Conservation (phyloP, 2,797 vertebrate genomes). For the Capromys pilorides region DNA sequence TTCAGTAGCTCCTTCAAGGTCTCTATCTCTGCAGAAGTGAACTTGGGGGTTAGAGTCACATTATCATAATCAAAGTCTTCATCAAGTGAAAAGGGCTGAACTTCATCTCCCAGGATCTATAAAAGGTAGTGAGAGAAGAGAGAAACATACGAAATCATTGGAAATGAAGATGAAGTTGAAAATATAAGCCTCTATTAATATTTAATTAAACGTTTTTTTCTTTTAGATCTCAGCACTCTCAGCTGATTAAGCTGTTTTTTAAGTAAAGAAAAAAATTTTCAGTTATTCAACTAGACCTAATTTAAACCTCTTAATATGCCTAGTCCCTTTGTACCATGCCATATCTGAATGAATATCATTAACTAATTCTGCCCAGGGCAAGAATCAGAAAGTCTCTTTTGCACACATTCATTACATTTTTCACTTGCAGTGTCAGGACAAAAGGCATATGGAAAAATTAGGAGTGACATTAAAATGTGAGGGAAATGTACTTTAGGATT, state of each 20-base stretch:
- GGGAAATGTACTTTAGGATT: slow-evolving; percentile 69
- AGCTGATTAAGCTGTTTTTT: slow-evolving; percentile 86
- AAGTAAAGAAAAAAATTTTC: slow-evolving; percentile 87
- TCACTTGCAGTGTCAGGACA: slow-evolving; percentile 58
- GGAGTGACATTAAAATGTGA: slow-evolving; percentile 63
- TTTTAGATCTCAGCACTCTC: slow-evolving; percentile 80
- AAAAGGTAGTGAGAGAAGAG: slow-evolving; percentile 59
- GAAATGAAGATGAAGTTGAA: slow-evolving; percentile 76
- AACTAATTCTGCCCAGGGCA: slow-evolving; percentile 83
- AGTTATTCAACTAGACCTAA: slow-evolving; percentile 86
- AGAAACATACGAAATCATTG: slow-evolving; percentile 61
- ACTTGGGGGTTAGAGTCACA: slow-evolving; percentile 85
- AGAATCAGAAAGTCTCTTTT: slow-evolving; percentile 77
- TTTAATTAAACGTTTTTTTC: slow-evolving; percentile 85
- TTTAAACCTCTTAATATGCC: slow-evolving; percentile 84
- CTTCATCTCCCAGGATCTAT: slow-evolving; percentile 82
- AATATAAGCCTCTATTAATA: slow-evolving; percentile 84
- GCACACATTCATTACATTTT: slow-evolving; percentile 73
- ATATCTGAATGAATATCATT: slow-evolving; percentile 84
- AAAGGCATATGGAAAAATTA: slow-evolving; percentile 56
- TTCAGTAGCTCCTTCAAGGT: slow-evolving; percentile 48
- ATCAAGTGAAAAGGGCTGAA: slow-evolving; percentile 87
- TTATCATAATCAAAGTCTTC: slow-evolving; percentile 89
- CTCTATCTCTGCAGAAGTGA: slow-evolving; percentile 82
- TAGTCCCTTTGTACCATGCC: slow-evolving; percentile 81